Evolutionary conservation across 2,888 invertebrate genomes (phyloP), one percentile per base, ranked within the genome.

Genomic region (Fragum sueziense): DNA sequence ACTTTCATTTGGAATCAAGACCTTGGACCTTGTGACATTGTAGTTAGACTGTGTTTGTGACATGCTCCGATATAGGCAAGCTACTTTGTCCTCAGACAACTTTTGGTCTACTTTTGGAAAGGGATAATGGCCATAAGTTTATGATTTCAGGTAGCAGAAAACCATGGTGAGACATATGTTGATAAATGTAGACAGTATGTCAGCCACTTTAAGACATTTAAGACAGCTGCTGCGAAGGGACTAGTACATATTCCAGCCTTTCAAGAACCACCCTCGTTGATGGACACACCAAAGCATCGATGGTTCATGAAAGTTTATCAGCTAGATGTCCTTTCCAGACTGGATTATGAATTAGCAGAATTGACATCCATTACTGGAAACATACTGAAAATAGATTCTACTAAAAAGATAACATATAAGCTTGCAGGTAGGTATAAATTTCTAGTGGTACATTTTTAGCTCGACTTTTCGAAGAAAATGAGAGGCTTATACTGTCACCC

Each of bases 321-420:
- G 20, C 74, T 70, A 29, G 85, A 88, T 76, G 85, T 86, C 22
- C n/a, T 84, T 14, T 22, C 59, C 11, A 70, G 87, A 20, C 62
- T 88, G 29, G 76, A 82, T n/a, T 77, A 85, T 22, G 25, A 41
- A 22, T 22, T 41, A 52, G 73, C 77, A 27, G 61, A 59, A 25
- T 41, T 86, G 6, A 86, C 86, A 0, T 84, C 86, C 0, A 34
- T 62, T 7, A 82, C 75, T 71, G 88, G 87, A 1, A 2, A 59
- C 1, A 70, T 87, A 14, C 68, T 87, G 17, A 87, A 88, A 41
- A 76, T 85, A 54, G 86, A 86, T 54, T 88, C 88, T 17, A 88
- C 87, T 2, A 88, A 88, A 61, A 85, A 87, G 34, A 33, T 77
- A 34, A 33, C 52, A 62, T 34, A 65, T 20, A 65, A 65, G n/a